Evolutionary conservation across 2,113 vertebrate species (phyloP), one percentile per base, ranked within the genome.

Genomic region (Paraplagusia blochii): DNA sequence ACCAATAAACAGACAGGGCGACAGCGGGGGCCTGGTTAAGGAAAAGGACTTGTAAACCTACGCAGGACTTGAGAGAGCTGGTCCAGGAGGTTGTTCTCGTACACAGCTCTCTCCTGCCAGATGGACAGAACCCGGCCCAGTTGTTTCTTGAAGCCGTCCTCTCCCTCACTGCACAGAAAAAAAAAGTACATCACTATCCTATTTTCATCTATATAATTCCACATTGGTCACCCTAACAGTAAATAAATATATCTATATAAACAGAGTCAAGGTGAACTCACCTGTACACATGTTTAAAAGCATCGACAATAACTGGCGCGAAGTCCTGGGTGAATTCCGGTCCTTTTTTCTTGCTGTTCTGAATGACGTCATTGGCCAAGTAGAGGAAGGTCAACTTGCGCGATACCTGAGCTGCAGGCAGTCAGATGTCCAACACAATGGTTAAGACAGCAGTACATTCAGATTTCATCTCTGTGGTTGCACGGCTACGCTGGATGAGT

Each of bases 301-400:
- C 95, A 54, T 98, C 96, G 44, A 95, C 90, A 74, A 99, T 97
- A 79, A 99, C 87, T 7, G 97, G 96, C 35, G 96, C 94, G 84
- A 98, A 99, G 84, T 99, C 97, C 85, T 96, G 95, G 1, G 95
- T 98, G 87, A 99, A 98, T 71, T 99, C 97, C 8, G 97, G 97
- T 64, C 97, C 97, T 90, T 99, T 99, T 51, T 92, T 93, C 86
- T 99, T 99, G 92, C 97, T 99, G 91, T 99, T 99, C 84, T 99
- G 97, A 86, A 99, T 99, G 81, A 98, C 95, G 81, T 99, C 97
- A 83, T 99, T 99, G 81, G 97, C 97, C 90, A 99, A 85, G 85
- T 99, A 99, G 19, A 99, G 88, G 88, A 98, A 99, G 45, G 97
- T 99, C 84, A 99, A 88, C 76, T 99, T 99, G 69, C 97, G 93